Evolutionary conservation across 2,797 vertebrate species (phyloP), one percentile per base, ranked within the genome.

Genomic region (Tachyglossus aculeatus): DNA sequence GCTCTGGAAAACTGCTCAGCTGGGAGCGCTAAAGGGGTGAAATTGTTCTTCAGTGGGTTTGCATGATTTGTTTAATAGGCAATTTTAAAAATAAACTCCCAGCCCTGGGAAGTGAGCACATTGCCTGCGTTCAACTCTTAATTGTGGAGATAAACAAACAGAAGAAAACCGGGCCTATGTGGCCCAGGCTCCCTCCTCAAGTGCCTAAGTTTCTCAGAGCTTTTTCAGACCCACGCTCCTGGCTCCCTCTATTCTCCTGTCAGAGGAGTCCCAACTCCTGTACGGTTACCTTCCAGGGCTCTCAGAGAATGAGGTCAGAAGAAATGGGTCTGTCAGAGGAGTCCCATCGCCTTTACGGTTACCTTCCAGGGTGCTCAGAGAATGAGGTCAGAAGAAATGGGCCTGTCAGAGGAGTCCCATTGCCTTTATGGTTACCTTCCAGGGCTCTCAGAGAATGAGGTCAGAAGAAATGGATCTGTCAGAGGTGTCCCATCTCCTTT

Each of bases 81-180:
- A 32, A n/a, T 48, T 74, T 74, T 52, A 62, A 74, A 78, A 74
- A 73, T 69, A 80, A 80, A 73, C 47, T 55, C 55, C n/a, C 48
- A 54, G 24, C 52, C 51, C 61, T 25, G 40, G 52, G 44, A 62
- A 45, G 40, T 22, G 24, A 62, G 37, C 43, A 59, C 24, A 53
- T 34, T n/a, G 51, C 41, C 53, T 48, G 56, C 40, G 54, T 47
- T 29, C n/a, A 61, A 24, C 18, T 67, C 33, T 62, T 72, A 70
- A 65, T 81, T 40, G 67, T 25, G 52, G 33, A 58, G 32, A 37
- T 22, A 31, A 60, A 62, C 40, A 14, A 43, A 77, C 61, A 36
- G 44, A 31, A 6, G 32, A 38, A 55, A 64, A 71, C 19, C 45
- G 10, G 21, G 21, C 10, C 5, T 13, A 24, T 59, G 36, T 10